Evolutionary conservation across 1,140 invertebrate species (phyloP).

Genomic region (Trachymyrmex septentrionalis): DNA sequence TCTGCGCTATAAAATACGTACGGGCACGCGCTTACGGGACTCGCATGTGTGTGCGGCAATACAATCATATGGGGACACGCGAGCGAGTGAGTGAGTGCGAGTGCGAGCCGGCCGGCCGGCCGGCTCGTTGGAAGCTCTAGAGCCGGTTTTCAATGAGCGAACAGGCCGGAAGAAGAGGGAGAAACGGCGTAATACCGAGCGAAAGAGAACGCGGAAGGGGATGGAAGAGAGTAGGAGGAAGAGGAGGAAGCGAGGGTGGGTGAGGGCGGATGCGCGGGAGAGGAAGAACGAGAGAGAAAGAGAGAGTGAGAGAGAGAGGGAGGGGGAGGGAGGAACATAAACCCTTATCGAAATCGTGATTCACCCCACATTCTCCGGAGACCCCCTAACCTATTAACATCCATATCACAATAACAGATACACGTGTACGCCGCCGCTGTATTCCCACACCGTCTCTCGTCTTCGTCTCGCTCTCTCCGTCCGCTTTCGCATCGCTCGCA

Average conservation of each 20-base stretch:
- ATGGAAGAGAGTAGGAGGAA: conserved; percentile 52
- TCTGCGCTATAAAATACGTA: conserved; percentile 78
- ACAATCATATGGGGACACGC: conserved; percentile 6
- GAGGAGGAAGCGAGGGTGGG: conserved; percentile 30
- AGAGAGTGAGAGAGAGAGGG: neutral
- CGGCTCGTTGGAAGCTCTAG: conserved; percentile 55
- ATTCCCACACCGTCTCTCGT: conserved; percentile 59
- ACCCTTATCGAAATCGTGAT: conserved; percentile 85
- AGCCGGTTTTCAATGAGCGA: conserved; percentile 77
- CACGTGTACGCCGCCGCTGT: conserved; percentile 77
- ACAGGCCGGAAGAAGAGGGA: conserved; percentile 68
- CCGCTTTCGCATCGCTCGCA: conserved; percentile 61
- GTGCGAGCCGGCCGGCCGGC: conserved; percentile 37
- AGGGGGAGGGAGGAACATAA: conserved; percentile 77
- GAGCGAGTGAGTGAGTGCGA: conserved; percentile 45
- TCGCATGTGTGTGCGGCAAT: neutral
- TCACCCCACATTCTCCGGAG: conserved; percentile 83
- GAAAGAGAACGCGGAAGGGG: conserved; percentile 60
- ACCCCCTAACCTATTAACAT: conserved; percentile 86
- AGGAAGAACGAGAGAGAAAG: conserved; percentile 42
- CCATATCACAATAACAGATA: conserved; percentile 84
- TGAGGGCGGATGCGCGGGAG: conserved; percentile 34
- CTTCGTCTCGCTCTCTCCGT: conserved; percentile 25
- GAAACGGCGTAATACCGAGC: conserved; percentile 66
- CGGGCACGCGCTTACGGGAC: conserved; percentile 48